Evolutionary conservation across 2,797 vertebrate genomes (phyloP).

Genomic region (Oryzias dopingdopingensis): DNA sequence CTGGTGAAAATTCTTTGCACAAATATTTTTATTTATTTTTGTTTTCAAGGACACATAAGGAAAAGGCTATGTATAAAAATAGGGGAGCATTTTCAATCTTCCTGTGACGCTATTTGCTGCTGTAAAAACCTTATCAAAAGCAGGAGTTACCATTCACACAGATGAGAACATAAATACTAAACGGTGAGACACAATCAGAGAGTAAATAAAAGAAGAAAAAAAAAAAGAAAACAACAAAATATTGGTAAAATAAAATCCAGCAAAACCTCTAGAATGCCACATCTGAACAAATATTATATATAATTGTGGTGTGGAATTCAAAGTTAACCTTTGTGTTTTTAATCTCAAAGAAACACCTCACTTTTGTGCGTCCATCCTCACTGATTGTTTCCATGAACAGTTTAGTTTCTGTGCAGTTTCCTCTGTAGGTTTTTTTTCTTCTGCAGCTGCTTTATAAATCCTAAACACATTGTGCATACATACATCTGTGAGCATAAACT

Average conservation of each 20-base stretch:
- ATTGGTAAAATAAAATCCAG: too few species aligned
- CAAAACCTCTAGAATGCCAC: too few species aligned
- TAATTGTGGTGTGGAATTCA: conserved; percentile 9
- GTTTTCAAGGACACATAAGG: background rate
- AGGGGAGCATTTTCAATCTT: conserved; percentile 2
- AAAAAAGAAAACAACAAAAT: too few species aligned
- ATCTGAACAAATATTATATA: conserved; percentile 7
- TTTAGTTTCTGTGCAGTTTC: conserved; percentile 9
- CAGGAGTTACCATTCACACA: background rate
- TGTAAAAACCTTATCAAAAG: conserved; percentile 19
- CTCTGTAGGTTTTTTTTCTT: conserved; percentile 19
- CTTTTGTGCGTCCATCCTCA: conserved; percentile 18
- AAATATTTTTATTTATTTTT: background rate
- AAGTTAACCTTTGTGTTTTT: conserved; percentile 6
- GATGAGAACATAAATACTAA: conserved; percentile 8
- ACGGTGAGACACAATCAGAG: background rate
- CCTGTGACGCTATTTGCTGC: conserved; percentile 13
- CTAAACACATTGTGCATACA: conserved; percentile 18
- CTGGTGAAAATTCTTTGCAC: background rate
- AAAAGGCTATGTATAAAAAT: background rate
- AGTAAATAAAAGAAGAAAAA: background rate
- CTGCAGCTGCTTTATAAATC: conserved; percentile 24
- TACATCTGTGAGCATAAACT: conserved; percentile 19
- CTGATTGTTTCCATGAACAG: conserved; percentile 59
- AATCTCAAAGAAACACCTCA: conserved; percentile 3